A percentile compares a stretch with the other conserved stretches of the same genome.
Conservation (phyloP, 2,113 vertebrate genomes). For the Strix uralensis region DNA sequence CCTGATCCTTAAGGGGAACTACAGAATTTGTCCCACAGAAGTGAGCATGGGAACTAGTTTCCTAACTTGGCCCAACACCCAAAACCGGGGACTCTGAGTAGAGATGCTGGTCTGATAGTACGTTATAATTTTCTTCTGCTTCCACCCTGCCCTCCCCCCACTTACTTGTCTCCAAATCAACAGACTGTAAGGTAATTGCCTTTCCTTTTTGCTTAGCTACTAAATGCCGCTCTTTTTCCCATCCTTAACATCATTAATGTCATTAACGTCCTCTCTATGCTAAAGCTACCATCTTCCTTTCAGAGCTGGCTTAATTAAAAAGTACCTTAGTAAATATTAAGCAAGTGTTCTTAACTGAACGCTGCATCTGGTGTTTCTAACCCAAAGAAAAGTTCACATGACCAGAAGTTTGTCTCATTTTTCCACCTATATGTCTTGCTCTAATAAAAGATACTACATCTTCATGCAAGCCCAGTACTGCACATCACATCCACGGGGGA, state of each 20-base stretch:
- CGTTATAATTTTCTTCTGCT: neutral
- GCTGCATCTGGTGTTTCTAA: neutral
- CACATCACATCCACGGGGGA: neutral
- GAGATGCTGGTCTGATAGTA: neutral
- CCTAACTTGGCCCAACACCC: neutral
- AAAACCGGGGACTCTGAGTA: neutral
- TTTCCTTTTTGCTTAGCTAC: neutral
- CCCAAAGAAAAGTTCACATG: neutral
- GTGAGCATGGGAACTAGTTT: neutral
- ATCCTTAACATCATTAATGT: neutral
- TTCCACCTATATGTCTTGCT: neutral
- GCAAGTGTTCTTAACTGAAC: neutral
- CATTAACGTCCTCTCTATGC: neutral
- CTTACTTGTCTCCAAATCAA: neutral
- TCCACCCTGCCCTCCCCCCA: accelerated
- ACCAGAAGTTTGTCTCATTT: neutral
- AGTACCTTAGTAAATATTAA: neutral
- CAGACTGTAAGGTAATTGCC: neutral
- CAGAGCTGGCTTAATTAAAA: neutral
- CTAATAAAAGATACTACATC: neutral
- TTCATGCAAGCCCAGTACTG: neutral
- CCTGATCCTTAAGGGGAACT: neutral
- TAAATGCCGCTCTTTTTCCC: neutral
- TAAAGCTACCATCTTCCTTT: neutral
- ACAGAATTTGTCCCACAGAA: neutral